A percentile compares a stretch with the other conserved stretches of the same genome.
Evolutionary conservation across 2,797 vertebrate genomes (phyloP).

Genomic region (Gephyroberyx darwinii): DNA sequence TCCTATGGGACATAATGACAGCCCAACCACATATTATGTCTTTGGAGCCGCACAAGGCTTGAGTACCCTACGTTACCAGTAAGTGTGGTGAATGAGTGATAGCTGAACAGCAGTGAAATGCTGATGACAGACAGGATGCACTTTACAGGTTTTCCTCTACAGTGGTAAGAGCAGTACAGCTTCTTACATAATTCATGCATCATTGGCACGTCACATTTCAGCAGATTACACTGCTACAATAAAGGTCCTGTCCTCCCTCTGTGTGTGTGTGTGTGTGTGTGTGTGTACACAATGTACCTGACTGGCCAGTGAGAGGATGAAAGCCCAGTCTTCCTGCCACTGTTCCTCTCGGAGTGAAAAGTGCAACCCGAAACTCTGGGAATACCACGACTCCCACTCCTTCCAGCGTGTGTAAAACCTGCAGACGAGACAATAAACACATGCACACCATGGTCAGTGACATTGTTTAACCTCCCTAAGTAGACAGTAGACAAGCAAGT

Average conservation of each 20-base stretch:
- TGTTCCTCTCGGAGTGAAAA: conserved; percentile 97
- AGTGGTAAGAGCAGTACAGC: conserved; percentile 29
- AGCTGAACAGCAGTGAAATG: conserved; percentile 30
- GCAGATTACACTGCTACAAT: not conserved
- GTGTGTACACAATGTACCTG: conserved; percentile 83
- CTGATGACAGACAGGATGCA: conserved; percentile 63
- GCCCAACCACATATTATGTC: conserved; percentile 55
- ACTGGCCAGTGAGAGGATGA: conserved; percentile 96
- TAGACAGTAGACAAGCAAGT: conserved; percentile 23
- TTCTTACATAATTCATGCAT: conserved; percentile 64
- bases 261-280: conserved; percentile 5
- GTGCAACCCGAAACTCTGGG: conserved; percentile 97
- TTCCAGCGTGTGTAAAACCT: conserved; percentile 99
- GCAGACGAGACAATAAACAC: conserved; percentile 29
- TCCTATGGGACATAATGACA: conserved; percentile 46
- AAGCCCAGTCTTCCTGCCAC: conserved; percentile 99
- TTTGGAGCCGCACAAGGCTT: conserved; percentile 49
- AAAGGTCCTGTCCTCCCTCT: not conserved
- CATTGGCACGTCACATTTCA: conserved; percentile 41
- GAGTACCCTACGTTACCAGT: not conserved
- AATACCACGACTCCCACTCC: conserved; percentile 99
- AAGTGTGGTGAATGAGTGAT: not conserved
- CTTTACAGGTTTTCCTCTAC: conserved; percentile 48
- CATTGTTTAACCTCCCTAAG: conserved; percentile 30
- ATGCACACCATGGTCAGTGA: conserved; percentile 25